Evolutionary conservation across 1,140 invertebrate genomes (phyloP).

Genomic region (Solen grandis): DNA sequence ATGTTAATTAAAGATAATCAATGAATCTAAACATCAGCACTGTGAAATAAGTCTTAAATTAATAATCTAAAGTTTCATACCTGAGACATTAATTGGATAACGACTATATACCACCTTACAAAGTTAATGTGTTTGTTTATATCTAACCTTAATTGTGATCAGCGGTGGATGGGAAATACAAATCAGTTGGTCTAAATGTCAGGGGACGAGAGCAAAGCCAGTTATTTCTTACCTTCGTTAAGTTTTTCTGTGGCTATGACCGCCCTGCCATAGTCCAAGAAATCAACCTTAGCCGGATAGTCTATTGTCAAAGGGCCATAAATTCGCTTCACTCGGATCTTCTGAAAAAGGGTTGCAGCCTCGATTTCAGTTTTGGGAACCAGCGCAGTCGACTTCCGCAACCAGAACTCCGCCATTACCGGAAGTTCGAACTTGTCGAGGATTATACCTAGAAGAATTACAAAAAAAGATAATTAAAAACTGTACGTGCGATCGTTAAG

Average conservation of each 20-base stretch:
- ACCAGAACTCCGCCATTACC: slow-evolving; percentile 77
- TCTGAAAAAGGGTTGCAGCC: slow-evolving; percentile 72
- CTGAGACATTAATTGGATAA: too few relatives aligned
- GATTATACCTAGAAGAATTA: slow-evolving; percentile 69
- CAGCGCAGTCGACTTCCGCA: slow-evolving; percentile 69
- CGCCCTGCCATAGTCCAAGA: slow-evolving; percentile 70
- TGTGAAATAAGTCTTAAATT: too few relatives aligned
- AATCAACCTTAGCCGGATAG: slow-evolving; percentile 71
- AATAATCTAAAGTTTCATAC: too few relatives aligned
- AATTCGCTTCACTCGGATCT: slow-evolving; percentile 71
- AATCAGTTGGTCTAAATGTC: too few relatives aligned
- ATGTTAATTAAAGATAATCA: too few relatives aligned
- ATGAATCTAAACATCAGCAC: too few relatives aligned
- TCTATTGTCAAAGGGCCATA: slow-evolving; percentile 72
- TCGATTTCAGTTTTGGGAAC: slow-evolving; percentile 65
- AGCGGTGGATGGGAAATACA: too few relatives aligned
- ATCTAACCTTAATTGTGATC: too few relatives aligned
- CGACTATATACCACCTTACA: too few relatives aligned
- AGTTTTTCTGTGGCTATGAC: slow-evolving; percentile 69
- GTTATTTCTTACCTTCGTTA: slow-evolving; percentile 28
- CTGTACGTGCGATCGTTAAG: too few relatives aligned
- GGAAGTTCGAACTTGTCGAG: slow-evolving; percentile 67
- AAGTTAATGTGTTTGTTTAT: too few relatives aligned
- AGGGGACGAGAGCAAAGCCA: background rate
- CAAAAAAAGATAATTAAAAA: too few relatives aligned